These are phyloP conservation scores for Athene noctua DNA, from an alignment of 2,113 vertebrate genomes.

Conservation along the genomic window DNA sequence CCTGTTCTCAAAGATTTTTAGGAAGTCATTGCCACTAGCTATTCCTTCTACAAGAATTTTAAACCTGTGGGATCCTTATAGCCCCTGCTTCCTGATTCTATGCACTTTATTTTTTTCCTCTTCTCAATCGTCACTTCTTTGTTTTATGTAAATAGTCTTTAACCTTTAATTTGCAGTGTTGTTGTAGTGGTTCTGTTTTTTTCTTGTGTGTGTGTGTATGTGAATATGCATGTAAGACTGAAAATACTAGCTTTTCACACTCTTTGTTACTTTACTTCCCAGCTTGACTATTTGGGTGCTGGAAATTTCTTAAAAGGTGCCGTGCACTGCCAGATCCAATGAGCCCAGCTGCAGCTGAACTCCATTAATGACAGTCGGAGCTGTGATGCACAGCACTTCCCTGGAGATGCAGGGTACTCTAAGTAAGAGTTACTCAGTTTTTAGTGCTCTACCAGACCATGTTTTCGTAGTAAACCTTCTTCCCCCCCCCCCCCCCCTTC, in stretches of 20 bases:
- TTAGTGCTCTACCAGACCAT: background rate
- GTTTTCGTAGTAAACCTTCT: background rate
- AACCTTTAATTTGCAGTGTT: background rate
- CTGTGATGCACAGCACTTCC: background rate
- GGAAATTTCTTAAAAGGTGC: background rate
- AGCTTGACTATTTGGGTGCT: background rate
- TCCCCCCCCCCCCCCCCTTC: too few species aligned
- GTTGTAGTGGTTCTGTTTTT: background rate
- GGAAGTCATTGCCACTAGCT: background rate
- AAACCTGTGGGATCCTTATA: background rate
- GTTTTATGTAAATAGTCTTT: background rate
- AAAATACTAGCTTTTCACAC: background rate
- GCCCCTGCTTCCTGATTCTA: background rate
- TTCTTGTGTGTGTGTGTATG: background rate
- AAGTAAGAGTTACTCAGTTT: background rate
- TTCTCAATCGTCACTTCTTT: background rate
- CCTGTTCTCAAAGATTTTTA: background rate
- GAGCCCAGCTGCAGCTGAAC: background rate
- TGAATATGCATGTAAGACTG: background rate
- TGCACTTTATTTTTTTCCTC: background rate
- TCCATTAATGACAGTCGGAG: background rate
- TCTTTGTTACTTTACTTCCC: background rate
- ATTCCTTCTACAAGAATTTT: background rate
- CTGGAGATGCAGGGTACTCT: background rate
- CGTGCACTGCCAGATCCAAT: background rate